phyloP scores from a whole-genome alignment of 53 echinoderm and acorn worm genomes.

The Crossaster papposus region DNA sequence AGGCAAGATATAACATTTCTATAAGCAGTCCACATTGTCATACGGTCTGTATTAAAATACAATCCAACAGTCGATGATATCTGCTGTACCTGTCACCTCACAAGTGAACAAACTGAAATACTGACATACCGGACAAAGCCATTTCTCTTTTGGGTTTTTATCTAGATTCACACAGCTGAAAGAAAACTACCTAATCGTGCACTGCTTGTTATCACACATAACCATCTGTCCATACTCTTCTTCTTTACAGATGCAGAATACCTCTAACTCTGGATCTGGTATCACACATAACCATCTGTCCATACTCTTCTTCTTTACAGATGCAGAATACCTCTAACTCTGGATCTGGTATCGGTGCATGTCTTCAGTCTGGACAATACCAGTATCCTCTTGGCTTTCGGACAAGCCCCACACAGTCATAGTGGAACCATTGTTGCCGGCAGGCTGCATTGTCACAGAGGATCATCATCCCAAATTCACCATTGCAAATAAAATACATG shows the following conservation, averaged over 20 bases:
- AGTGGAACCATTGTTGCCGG: slow-evolving; percentile 6
- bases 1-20: no score
- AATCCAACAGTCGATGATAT: no score
- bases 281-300: no score
- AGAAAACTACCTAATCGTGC: background rate
- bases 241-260: no score
- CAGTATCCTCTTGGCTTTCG: slow-evolving; percentile 5
- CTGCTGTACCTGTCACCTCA: no score
- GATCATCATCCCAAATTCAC: slow-evolving; percentile 3
- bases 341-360: background rate
- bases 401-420: background rate
- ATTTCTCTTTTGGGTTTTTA: background rate
- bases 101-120: no score
- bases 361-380: background rate
- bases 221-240: no score
- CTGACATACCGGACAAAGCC: background rate
- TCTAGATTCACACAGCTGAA: background rate
- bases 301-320: no score
- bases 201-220: background rate
- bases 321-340: no score
- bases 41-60: no score
- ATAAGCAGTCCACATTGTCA: no score
- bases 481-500: slow-evolving; percentile 4
- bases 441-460: background rate
- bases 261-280: no score